These are phyloP conservation scores for Hydra vulgaris DNA, from an alignment of 30 jellyfish, hydroid and myxozoan species.

Conservation along the genomic window DNA sequence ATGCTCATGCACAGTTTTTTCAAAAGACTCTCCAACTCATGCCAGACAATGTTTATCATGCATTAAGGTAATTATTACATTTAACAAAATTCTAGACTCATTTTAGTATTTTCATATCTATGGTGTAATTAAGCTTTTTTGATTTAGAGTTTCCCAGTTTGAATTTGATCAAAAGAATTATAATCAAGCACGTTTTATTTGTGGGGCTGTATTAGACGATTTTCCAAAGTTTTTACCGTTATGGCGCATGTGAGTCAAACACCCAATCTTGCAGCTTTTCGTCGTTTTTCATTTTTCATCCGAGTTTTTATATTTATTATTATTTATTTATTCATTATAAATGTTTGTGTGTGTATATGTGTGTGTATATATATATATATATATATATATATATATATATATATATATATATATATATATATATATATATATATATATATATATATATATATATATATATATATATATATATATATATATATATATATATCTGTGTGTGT, in stretches of 20 bases:
- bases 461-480: no score
- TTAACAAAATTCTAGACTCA: not conserved
- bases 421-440: no score
- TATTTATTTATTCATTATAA: no score
- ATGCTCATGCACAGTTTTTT: conserved; percentile 8
- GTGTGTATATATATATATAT: no score
- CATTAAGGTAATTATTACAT: conserved; percentile 13
- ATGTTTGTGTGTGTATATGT: no score
- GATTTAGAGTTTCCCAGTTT: conserved; percentile 40
- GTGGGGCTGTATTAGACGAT: conserved; percentile 38
- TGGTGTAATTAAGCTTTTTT: not conserved
- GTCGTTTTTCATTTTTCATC: not conserved
- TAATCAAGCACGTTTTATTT: conserved; percentile 53
- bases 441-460: no score
- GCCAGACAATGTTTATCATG: conserved; percentile 43
- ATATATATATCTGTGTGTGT: not conserved
- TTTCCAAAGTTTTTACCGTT: conserved; percentile 34
- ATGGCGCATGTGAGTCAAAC: conserved; percentile 67
- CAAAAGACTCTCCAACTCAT: conserved; percentile 17
- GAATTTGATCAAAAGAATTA: conserved; percentile 24
- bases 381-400: no score
- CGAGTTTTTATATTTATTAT: not conserved
- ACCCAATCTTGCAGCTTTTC: not conserved
- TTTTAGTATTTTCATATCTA: not conserved
- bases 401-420: no score